Evolutionary conservation across 2,113 vertebrate genomes (phyloP), one percentile per base, ranked within the genome.

Genomic region (Charadrius vociferus): DNA sequence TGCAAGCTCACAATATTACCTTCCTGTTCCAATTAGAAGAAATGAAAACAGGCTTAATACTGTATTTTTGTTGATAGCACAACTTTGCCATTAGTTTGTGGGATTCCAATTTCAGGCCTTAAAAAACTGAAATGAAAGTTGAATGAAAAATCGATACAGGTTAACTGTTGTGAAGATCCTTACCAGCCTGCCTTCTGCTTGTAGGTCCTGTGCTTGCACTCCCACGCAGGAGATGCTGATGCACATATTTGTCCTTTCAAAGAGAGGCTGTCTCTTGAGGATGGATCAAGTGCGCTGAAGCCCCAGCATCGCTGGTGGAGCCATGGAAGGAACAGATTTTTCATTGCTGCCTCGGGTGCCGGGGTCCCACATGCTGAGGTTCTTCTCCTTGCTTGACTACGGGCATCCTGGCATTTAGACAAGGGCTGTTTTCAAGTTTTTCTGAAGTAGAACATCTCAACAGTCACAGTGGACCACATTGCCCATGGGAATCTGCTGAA

Each of bases 241-340:
- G 23, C 26, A 41, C 1, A 0, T 6, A 22, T 26, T 23, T 11
- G 24, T 56, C 23, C 41, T 78, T 77, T 61, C 32, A n/a, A 34
- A n/a, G 27, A 55, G 0, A 77, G 7, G 3, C 19, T n/a, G 13
- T 65, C 10, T 75, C 30, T 65, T 62, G 21, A 47, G 53, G 19
- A 45, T 39, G 17, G 16, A 8, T 68, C 27, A 29, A 62, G 30
- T 5, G 6, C 0, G 0, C 6, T 29, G n/a, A 79, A 45, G n/a
- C 14, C 14, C 19, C 49, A 22, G 30, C 13, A 13, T n/a, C 1
- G 0, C 30, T 74, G 56, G 7, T 52, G n/a, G 36, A 88, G 26
- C 13, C 14, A 8, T 18, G 30, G 34, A 26, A 12, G 53, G 21
- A 91, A 61, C 4, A 34, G 29, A 39, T 58, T 83, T 88, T 66